Evolutionary conservation across 2,888 invertebrate genomes (phyloP), one percentile per base, ranked within the genome.

Genomic region (Acrobasis repandana): DNA sequence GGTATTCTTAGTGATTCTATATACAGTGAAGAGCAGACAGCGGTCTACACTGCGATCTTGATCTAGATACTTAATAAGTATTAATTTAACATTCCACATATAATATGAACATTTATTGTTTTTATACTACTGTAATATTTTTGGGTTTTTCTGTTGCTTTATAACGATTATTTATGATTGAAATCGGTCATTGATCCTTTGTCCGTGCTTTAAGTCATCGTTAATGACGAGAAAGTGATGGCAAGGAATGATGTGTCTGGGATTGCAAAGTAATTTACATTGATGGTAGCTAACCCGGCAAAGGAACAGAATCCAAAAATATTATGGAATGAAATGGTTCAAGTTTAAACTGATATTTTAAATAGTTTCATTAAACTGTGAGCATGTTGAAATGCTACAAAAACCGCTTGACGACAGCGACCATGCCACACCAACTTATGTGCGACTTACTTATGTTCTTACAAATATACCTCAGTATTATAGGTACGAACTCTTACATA

Each of bases 1-100:
- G 64, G 54, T 66, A 60, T 36, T 61, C 50, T 64, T 60, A 64
- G 66, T 63, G 63, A 54, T 63, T 48, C 58, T 69, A 62, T 71
- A 62, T 69, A 67, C 65, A 65, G 20, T 38, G 43, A 38, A 38
- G 38, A 38, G 38, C 1, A 9, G 34, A 34, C 15, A 1, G n/a
- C 1, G 38, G 33, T 38, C 11, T 43, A n/a, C 43, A n/a, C 43
- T 14, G n/a, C 6, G 9, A 43, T 43, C 43, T 43, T 43, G n/a
- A 1, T 11, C 5, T 14, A 14, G 5, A n/a, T n/a, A 43, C n/a
- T 2, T 43, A 43, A 14, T 43, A 14, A n/a, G 14, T 43, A 43
- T n/a, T 36, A 36, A 10, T n/a, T 43, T 43, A 28, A 28, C 28
- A 6, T 28, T 28, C 28, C 28, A 28, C 28, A 28, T 6, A 5